Conservation (phyloP, 2,888 invertebrate genomes). For the Conus canariensis region DNA sequence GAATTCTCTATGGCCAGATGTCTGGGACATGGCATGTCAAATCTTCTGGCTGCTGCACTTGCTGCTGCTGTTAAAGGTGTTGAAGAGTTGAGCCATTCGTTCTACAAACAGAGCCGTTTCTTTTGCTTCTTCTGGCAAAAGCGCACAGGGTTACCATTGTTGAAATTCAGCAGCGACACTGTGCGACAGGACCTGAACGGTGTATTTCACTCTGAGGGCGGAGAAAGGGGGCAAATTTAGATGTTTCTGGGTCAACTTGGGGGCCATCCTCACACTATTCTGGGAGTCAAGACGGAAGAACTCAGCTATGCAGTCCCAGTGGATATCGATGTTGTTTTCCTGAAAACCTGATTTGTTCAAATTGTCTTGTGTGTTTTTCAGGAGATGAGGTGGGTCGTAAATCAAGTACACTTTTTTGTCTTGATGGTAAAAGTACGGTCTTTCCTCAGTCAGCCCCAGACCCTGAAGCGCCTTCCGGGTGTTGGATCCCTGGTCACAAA, state of each 20-base stretch:
- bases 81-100: constrained; percentile 28
- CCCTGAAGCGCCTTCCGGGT: neutral
- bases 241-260: constrained; percentile 14
- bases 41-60: neutral
- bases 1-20: neutral
- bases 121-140: constrained; percentile 10
- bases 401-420: neutral
- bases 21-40: constrained; percentile 13
- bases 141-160: neutral
- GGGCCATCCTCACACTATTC: constrained; percentile 18
- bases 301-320: neutral
- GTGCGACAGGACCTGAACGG: constrained; percentile 17
- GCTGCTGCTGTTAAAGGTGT: constrained; percentile 11
- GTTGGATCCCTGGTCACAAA: constrained; percentile 5
- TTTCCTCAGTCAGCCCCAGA: neutral
- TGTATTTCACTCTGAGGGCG: neutral
- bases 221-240: constrained; percentile 14
- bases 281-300: neutral
- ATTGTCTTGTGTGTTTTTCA: constrained; percentile 15
- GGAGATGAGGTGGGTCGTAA: constrained; percentile 11
- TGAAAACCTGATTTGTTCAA: neutral
- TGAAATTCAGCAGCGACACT: constrained; percentile 30
- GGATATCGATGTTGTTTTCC: neutral
- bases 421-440: neutral
- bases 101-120: constrained; percentile 13